A percentile compares a stretch with the other conserved stretches of the same genome.
Conservation (phyloP, 2,113 vertebrate genomes). For the Tyrannus savana region DNA sequence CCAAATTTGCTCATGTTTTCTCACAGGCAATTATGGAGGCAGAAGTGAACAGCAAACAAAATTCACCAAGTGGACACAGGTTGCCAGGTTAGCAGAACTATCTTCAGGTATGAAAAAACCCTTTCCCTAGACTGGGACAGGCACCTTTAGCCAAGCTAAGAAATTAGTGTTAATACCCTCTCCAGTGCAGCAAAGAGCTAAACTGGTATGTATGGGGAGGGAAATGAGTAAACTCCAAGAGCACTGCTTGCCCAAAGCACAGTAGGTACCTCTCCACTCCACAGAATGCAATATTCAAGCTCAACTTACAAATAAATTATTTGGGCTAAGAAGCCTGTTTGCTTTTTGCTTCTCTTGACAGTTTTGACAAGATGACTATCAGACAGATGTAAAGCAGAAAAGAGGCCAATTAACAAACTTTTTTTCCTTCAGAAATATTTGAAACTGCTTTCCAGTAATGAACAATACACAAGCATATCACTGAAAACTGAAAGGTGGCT, state of each 20-base stretch:
- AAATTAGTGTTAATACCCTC: neutral
- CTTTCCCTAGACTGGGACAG: neutral
- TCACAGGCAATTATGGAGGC: neutral
- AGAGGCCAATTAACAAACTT: neutral
- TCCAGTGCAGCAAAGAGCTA: neutral
- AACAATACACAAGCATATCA: neutral
- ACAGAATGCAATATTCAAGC: neutral
- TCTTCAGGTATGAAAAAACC: neutral
- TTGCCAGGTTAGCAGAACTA: neutral
- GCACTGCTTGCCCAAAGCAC: neutral
- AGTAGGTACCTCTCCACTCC: neutral
- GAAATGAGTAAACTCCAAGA: neutral
- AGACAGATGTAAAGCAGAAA: neutral
- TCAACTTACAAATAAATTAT: neutral
- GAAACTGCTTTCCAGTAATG: neutral
- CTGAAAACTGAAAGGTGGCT: neutral
- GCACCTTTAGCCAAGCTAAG: neutral
- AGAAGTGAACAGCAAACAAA: neutral
- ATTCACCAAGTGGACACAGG: neutral
- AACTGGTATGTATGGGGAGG: neutral
- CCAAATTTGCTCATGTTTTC: neutral
- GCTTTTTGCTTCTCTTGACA: slow-evolving; percentile 8
- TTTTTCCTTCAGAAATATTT: neutral
- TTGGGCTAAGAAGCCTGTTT: neutral
- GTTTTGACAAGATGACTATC: slow-evolving; percentile 29